These are phyloP conservation scores for Brachypalpus laphriformis DNA, from an alignment of 2,888 invertebrate species.

Conservation along the genomic window DNA sequence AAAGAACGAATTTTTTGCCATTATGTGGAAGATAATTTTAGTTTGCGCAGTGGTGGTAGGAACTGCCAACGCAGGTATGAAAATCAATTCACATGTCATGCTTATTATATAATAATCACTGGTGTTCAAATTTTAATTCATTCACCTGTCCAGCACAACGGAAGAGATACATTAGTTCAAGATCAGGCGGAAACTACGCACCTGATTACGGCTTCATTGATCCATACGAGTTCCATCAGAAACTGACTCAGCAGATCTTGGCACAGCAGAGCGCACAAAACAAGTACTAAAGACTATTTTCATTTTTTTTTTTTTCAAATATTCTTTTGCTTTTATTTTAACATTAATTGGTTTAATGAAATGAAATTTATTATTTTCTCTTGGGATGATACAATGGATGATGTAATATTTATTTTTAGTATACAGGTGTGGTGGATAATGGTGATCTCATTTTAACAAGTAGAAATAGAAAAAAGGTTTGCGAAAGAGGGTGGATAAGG, in stretches of 20 bases:
- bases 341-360: conserved; percentile 36
- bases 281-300: conserved; percentile 75
- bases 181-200: conserved; percentile 70
- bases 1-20: conserved; percentile 30
- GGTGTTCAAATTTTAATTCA: not conserved
- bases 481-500: not conserved
- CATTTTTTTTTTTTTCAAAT: conserved; percentile 32
- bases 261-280: conserved; percentile 80
- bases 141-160: conserved; percentile 41
- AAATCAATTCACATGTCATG: not conserved
- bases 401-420: conserved; percentile 21
- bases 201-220: conserved; percentile 79
- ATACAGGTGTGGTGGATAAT: conserved; percentile 17
- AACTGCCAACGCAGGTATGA: conserved; percentile 77
- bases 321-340: conserved; percentile 18
- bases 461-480: not conserved
- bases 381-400: conserved; percentile 19
- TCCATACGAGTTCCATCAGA: conserved; percentile 80
- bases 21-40: conserved; percentile 79
- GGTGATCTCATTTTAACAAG: conserved; percentile 18
- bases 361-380: not conserved
- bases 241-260: conserved; percentile 79
- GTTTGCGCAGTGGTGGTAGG: conserved; percentile 78
- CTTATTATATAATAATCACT: not conserved
- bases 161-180: conserved; percentile 57